Evolutionary conservation across 2,113 vertebrate species (phyloP).

Genomic region (Phrynosoma platyrhinos): DNA sequence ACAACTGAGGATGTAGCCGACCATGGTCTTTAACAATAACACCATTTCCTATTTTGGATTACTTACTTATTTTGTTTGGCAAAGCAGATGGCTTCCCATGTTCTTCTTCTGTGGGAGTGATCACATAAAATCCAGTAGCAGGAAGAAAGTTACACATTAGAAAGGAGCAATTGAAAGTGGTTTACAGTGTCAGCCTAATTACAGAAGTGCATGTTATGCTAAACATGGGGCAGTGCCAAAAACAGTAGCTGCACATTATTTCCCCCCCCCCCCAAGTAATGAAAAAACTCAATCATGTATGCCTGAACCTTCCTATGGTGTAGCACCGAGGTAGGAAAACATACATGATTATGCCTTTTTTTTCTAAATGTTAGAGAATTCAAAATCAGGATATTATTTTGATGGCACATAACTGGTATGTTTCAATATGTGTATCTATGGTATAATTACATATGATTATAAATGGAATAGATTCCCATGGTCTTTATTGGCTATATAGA

Average conservation of each 20-base stretch:
- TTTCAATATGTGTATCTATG: background rate
- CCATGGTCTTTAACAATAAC: conserved; percentile 15
- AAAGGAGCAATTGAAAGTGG: background rate
- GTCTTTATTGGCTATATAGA: background rate
- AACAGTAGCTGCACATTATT: background rate
- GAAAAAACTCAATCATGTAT: background rate
- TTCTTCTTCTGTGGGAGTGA: background rate
- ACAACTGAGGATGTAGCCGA: background rate
- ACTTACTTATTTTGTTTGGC: conserved; percentile 16
- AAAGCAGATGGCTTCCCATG: background rate
- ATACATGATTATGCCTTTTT: background rate
- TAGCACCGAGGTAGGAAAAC: background rate
- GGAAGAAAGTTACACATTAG: background rate
- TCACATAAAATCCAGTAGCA: background rate
- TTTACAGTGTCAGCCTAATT: conserved; percentile 2
- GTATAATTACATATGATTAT: background rate
- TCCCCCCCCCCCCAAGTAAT: background rate
- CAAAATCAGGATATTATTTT: background rate
- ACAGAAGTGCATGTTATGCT: background rate
- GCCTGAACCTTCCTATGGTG: background rate
- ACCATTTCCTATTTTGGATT: conserved; percentile 11
- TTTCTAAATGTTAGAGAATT: background rate
- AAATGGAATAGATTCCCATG: background rate
- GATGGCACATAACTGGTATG: background rate
- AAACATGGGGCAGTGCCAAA: background rate